Evolutionary conservation across 2,888 invertebrate species (phyloP), one percentile per base, ranked within the genome.

Genomic region (Crepidodera aurea): DNA sequence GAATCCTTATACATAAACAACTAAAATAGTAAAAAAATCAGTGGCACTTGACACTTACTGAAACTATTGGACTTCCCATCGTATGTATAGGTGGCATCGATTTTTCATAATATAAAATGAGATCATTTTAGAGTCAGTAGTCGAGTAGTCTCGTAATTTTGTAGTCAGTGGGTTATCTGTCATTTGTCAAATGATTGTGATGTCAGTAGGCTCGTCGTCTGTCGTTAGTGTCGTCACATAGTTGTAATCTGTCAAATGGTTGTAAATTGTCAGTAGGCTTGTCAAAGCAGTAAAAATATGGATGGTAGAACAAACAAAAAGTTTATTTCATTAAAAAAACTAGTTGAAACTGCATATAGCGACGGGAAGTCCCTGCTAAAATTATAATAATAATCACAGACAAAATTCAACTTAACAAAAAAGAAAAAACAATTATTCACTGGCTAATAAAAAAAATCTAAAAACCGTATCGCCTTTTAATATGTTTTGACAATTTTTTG

Each of bases 31-130:
- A 27, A 65, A 57, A 69, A 71, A 71, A 68, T 64, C 67, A 64
- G 64, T 68, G 67, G 67, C 72, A 73, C 72, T 69, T 69, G 66
- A 67, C 68, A 64, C 66, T 55, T 66, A 72, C 51, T 60, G 51
- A 62, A 65, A 58, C 6, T 27, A 27, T 8, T 13, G 13, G 25
- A 16, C 48, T 48, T 13, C 16, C 27, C 48, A 7, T 27, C 18
- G 29, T 27, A 16, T 48, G 13, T 48, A 48, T 13, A 13, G 2
- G 6, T 22, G 22, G n/a, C n/a, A n/a, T n/a, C n/a, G n/a, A 42
- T 13, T 42, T 42, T 42, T 2, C 2, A 32, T 7, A 50, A 50
- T 5, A 19, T 5, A 22, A 22, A 44, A 18, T 44, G n/a, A n/a
- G n/a, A n/a, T n/a, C n/a, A n/a, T n/a, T n/a, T n/a, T n/a, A n/a